Percentiles rank a stretch among this genome's conserved stretches.
These are phyloP conservation scores for Camponotus pennsylvanicus DNA, from an alignment of 1,140 invertebrate species.

Conservation along the genomic window DNA sequence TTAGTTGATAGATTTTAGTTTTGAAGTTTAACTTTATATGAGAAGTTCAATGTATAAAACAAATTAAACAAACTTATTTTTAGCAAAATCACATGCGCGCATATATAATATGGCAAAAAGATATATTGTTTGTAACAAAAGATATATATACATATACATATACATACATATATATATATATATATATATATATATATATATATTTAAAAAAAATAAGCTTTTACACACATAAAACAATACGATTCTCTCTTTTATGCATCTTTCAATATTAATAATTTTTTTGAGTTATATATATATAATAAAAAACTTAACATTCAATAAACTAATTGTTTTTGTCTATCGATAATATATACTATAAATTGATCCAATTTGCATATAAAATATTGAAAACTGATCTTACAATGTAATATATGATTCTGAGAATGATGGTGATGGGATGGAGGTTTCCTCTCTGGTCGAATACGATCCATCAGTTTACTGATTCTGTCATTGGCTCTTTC, in stretches of 20 bases:
- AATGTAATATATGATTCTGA: constrained; percentile 81
- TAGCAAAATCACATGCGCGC: too few species aligned
- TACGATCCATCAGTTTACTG: constrained; percentile 92
- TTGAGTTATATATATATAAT: not conserved
- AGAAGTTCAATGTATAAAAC: too few species aligned
- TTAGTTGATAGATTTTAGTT: too few species aligned
- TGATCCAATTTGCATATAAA: not conserved
- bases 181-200: too few species aligned
- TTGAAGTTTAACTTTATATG: too few species aligned
- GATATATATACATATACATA: too few species aligned
- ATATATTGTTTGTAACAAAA: too few species aligned
- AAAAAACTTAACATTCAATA: not conserved
- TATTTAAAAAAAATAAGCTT: too few species aligned
- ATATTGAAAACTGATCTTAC: constrained; percentile 72
- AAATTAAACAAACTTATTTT: too few species aligned
- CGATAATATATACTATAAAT: not conserved
- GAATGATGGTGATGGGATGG: constrained; percentile 82
- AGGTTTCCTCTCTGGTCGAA: constrained; percentile 88
- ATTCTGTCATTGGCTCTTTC: constrained; percentile 90
- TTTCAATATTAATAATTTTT: not conserved
- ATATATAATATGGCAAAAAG: too few species aligned
- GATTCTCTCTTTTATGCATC: not conserved
- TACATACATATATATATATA: too few species aligned
- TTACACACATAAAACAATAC: too few species aligned
- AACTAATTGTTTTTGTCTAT: not conserved